Evolutionary conservation across 2,797 vertebrate genomes (phyloP).

Genomic region (Gephyroberyx darwinii): DNA sequence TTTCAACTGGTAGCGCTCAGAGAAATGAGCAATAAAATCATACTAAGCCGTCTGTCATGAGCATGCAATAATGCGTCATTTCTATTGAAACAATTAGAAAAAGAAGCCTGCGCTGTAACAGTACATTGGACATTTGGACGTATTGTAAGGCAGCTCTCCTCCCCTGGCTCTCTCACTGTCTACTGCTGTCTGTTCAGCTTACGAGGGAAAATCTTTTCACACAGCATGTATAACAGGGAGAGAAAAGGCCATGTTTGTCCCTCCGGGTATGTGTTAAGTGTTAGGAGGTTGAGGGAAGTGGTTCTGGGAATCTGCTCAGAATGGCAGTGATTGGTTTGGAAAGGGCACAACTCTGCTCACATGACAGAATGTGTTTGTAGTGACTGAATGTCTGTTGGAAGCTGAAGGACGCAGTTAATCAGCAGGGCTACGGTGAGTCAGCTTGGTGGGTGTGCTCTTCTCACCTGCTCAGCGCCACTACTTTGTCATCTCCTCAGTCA

Average conservation of each 20-base stretch:
- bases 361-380: conserved; percentile 20
- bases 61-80: conserved; percentile 6
- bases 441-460: conserved; percentile 8
- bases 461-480: background rate
- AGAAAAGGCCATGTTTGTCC: conserved; percentile 39
- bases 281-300: conserved; percentile 8
- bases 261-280: conserved; percentile 31
- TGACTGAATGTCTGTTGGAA: background rate
- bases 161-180: conserved; percentile 13
- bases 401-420: conserved; percentile 11
- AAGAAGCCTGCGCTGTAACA: conserved; percentile 10
- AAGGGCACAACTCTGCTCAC: conserved; percentile 11
- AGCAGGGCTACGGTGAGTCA: conserved; percentile 3
- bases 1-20: conserved; percentile 55
- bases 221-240: conserved; percentile 34
- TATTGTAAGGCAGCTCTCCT: conserved; percentile 20
- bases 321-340: conserved; percentile 26
- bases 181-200: conserved; percentile 35
- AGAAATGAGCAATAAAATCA: conserved; percentile 23
- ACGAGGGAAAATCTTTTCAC: conserved; percentile 24
- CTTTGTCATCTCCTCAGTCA: background rate
- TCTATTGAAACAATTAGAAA: conserved; percentile 15
- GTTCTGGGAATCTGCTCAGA: background rate
- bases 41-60: conserved; percentile 48
- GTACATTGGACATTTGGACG: background rate